Base-by-base conservation (phyloP, 2,797 vertebrate species). In the Cheirogaleus major region DNA sequence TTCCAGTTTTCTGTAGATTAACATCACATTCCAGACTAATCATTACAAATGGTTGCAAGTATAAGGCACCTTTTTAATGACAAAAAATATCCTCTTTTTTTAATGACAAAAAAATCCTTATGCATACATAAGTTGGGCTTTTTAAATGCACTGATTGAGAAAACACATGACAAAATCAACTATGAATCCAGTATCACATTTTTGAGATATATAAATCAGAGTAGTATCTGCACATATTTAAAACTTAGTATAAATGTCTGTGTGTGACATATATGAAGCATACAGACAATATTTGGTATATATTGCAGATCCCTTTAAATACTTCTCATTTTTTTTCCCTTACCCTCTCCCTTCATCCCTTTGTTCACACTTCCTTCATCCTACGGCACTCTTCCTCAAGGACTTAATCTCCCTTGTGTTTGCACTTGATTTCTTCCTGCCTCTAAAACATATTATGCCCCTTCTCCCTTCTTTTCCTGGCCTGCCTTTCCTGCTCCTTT, bases 1-100 rank as follows among this genome's bases (percentile, higher is more conserved):
- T 92, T 84, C 23, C 45, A 88, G 3, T 65, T 91, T 67, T 96
- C 50, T 82, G 22, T 52, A 94, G 41, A 91, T 73, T 43, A 7
- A 94, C 20, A 79, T 14, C 52, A 75, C 57, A 93, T 59, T 97
- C 35, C 35, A 89, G 48, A 81, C 27, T n/a, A 92, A 85, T 38
- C 22, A 23, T 61, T 84, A 45, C 48, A 59, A 91, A 17, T 45
- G 32, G 27, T 35, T 90, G 7, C 35, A 93, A 82, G 12, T 57
- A 55, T 55, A n/a, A 72, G 27, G 38, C 23, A 85, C 13, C 25
- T 63, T 78, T 80, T 75, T 55, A 89, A 87, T 25, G 57, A 83
- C 18, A 89, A 85, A 82, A 91, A 91, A 65, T 52, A 17, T 87
- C 10, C 7, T 72, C 25, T 38, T 38, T 63, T 78, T 80, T 75